A percentile compares a stretch with the other conserved stretches of the same genome.
These are phyloP conservation scores for Holacanthus passer DNA, from an alignment of 2,113 vertebrate species.

Conservation along the genomic window DNA sequence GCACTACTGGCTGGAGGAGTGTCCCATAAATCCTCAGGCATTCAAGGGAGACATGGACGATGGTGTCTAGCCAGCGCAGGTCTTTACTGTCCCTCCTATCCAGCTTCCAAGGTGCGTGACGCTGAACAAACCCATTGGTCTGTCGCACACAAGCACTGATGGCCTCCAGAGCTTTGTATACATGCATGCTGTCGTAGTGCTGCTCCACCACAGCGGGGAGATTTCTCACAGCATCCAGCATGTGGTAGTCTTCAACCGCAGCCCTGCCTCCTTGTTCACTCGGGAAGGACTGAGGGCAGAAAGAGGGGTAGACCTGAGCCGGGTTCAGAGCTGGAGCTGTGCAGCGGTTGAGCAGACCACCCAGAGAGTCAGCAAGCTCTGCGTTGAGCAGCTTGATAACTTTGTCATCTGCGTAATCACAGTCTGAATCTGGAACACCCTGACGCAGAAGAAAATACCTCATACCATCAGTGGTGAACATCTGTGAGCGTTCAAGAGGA, in stretches of 20 bases:
- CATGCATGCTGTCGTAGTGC: constrained; percentile 86
- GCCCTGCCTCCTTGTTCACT: constrained; percentile 69
- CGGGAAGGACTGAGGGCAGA: constrained; percentile 87
- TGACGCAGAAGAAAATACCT: constrained; percentile 96
- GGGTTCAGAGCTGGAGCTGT: constrained; percentile 91
- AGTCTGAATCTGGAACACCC: constrained; percentile 92
- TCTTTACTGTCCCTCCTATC: constrained; percentile 73
- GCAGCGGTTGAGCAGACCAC: constrained; percentile 94
- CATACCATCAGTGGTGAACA: constrained; percentile 90
- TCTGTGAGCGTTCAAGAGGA: constrained; percentile 81
- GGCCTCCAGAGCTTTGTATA: constrained; percentile 93
- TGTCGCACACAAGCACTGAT: constrained; percentile 87
- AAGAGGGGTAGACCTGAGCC: constrained; percentile 86
- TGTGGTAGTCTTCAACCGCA: constrained; percentile 85
- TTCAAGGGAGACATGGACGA: constrained; percentile 91
- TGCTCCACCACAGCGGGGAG: constrained; percentile 85
- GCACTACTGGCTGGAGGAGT: constrained; percentile 92
- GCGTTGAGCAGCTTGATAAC: constrained; percentile 91
- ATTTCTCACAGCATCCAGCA: constrained; percentile 83
- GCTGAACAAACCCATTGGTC: constrained; percentile 93
- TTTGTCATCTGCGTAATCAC: constrained; percentile 92
- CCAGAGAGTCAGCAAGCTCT: constrained; percentile 92
- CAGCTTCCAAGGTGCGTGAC: constrained; percentile 93
- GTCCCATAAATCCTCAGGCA: constrained; percentile 91
- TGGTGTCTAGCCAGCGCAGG: constrained; percentile 88